Evolutionary conservation across 23 tunicate species (phyloP).

Genomic region (Corella eumyota): DNA sequence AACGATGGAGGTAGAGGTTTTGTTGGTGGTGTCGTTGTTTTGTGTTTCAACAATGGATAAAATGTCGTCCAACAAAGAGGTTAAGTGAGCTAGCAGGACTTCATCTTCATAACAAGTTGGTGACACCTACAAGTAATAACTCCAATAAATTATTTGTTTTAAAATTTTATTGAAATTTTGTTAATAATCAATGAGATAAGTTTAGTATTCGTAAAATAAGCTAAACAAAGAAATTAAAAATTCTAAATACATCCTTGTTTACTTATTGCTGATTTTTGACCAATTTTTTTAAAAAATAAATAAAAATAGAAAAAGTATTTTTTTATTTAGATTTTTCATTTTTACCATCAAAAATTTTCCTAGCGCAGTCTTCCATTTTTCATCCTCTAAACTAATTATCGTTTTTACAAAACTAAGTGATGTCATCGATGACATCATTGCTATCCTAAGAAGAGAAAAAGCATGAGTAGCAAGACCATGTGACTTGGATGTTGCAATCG

Average conservation of each 20-base stretch:
- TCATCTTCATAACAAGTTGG: constrained; percentile 81
- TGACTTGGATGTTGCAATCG: constrained; percentile 34
- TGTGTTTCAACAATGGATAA: constrained; percentile 13
- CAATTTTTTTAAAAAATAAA: too few species aligned
- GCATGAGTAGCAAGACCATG: constrained; percentile 53
- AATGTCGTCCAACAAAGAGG: constrained; percentile 35
- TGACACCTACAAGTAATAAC: constrained; percentile 22
- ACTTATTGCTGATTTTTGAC: too few species aligned
- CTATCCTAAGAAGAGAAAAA: constrained; percentile 31
- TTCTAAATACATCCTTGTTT: too few species aligned
- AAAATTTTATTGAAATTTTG: too few species aligned
- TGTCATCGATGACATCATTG: constrained; percentile 16
- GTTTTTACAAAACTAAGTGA: constrained; percentile 1
- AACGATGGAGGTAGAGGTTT: constrained; percentile 5
- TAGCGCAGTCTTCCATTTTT: constrained; percentile 43
- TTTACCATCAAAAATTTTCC: constrained; percentile 47
- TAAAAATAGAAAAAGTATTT: too few species aligned
- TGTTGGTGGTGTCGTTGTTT: background rate
- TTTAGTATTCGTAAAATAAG: too few species aligned
- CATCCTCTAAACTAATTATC: constrained; percentile 7
- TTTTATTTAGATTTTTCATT: too few species aligned
- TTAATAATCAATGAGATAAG: too few species aligned
- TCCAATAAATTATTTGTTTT: too few species aligned
- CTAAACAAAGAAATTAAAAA: too few species aligned
- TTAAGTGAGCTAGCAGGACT: constrained; percentile 36